phyloP scores from a whole-genome alignment of 1,140 invertebrate genomes.

The Ylistrum balloti region DNA sequence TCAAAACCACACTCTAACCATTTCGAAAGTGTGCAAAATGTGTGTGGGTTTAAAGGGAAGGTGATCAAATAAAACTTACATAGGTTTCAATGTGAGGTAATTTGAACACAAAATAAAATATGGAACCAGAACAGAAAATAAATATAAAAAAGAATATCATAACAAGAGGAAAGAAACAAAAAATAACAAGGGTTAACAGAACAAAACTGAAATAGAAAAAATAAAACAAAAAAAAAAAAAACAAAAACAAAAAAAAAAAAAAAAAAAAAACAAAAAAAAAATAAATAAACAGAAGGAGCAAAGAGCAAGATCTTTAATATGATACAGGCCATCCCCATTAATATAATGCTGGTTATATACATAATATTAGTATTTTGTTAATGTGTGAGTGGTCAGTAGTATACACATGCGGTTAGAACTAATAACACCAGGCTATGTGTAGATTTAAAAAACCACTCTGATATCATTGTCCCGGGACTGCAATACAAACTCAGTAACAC shows the following conservation, averaged over 20 bases:
- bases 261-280: conserved; percentile 19
- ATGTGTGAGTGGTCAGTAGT: conserved; percentile 1
- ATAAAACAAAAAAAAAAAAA: background rate
- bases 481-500: too few species aligned
- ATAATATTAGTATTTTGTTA: background rate
- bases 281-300: background rate
- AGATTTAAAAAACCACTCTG: conserved; percentile 6
- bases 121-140: background rate
- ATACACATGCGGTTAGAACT: conserved; percentile 15
- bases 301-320: conserved; percentile 28
- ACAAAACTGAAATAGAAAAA: conserved; percentile 40
- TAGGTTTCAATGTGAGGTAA: background rate
- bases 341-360: conserved; percentile 1
- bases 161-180: background rate
- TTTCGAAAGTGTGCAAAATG: conserved; percentile 29
- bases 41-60: conserved; percentile 28
- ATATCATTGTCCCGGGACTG: background rate
- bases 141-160: conserved; percentile 3
- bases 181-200: conserved; percentile 17
- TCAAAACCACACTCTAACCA: background rate
- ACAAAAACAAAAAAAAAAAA: background rate
- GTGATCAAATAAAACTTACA: conserved; percentile 5
- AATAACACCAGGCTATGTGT: background rate
- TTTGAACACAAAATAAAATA: conserved; percentile 36
- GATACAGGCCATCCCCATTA: conserved; percentile 25